Evolutionary conservation across 2,113 vertebrate species (phyloP), one percentile per base, ranked within the genome.

Genomic region (Ariopsis seemanni): DNA sequence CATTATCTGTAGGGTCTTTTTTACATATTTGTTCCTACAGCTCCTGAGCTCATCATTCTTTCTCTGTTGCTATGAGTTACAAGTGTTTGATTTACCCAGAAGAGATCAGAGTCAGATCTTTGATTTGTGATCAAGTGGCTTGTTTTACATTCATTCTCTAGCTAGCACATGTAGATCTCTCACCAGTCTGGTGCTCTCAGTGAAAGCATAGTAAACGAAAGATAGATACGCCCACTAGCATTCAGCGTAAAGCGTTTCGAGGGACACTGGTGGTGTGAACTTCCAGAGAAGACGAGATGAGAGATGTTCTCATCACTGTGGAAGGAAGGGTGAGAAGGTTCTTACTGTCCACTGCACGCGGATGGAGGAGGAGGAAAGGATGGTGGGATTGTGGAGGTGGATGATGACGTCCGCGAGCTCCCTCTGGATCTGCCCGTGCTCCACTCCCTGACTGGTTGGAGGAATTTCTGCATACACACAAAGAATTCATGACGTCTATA

Each of bases 261-360:
- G 71, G 48, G 18, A 72, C 15, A 18, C 9, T 7, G 74, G 48
- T n/a, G 10, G 42, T n/a, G 48, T 52, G 74, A 77, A 27, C 74
- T 12, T 77, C 48, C 48, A 75, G 48, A 75, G 72, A 52, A 75
- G 42, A 74, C 22, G 15, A 48, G 34, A 74, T 74, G 1, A 30
- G 65, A 15, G 27, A 69, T 7, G 6, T 25, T 15, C 1, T 3
- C 1, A 22, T 52, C 74, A 53, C 48, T 78, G 25, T 30, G 8
- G 52, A 22, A 60, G n/a, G n/a, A 20, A 75, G 11, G 55, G 25
- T 22, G 5, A 50, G 30, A 25, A 8, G 2, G 65, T 83, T 96
- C 97, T 98, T 93, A 99, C 98, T n/a, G 98, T 99, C 98, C 98
- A 99, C 85, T 99, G 98, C 86, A 99, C 96, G 94, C 98, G 96